Evolutionary conservation across 2,113 vertebrate species (phyloP).

Genomic region (Epinephelus lanceolatus): DNA sequence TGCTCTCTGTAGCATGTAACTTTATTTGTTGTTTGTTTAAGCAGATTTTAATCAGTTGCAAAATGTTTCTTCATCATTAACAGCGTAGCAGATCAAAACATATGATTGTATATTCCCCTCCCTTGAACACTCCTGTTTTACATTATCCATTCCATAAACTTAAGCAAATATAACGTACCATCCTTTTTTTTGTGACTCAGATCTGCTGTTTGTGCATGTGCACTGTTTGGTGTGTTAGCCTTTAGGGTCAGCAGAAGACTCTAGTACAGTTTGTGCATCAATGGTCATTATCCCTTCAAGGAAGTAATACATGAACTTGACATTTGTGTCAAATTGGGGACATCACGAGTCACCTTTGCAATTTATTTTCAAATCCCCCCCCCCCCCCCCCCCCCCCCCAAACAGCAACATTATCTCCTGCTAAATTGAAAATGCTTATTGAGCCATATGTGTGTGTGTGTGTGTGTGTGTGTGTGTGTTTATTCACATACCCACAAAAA

Average conservation of each 20-base stretch:
- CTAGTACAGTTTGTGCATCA: not conserved
- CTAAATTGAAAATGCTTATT: not conserved
- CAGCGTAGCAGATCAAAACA: not conserved
- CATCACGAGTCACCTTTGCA: no score
- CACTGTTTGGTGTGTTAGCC: not conserved
- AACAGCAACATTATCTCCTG: not conserved
- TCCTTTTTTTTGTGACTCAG: no score
- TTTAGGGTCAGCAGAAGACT: not conserved
- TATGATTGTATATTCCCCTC: not conserved
- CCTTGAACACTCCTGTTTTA: not conserved
- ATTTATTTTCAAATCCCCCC: not conserved
- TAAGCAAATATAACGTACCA: no score
- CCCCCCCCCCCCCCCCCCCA: no score
- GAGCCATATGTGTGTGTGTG: not conserved
- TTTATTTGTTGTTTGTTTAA: no score
- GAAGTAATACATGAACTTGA: not conserved
- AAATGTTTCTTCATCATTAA: not conserved
- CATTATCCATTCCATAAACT: no score
- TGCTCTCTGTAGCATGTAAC: not conserved
- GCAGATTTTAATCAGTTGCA: no score
- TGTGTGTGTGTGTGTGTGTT: not conserved
- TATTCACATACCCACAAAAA: conserved; percentile 7
- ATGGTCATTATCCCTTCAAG: not conserved
- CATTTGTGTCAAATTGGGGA: not conserved
- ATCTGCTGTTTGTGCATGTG: not conserved